These are phyloP conservation scores for Lumbricus terrestris DNA, from an alignment of 2,888 invertebrate genomes.

Conservation along the genomic window DNA sequence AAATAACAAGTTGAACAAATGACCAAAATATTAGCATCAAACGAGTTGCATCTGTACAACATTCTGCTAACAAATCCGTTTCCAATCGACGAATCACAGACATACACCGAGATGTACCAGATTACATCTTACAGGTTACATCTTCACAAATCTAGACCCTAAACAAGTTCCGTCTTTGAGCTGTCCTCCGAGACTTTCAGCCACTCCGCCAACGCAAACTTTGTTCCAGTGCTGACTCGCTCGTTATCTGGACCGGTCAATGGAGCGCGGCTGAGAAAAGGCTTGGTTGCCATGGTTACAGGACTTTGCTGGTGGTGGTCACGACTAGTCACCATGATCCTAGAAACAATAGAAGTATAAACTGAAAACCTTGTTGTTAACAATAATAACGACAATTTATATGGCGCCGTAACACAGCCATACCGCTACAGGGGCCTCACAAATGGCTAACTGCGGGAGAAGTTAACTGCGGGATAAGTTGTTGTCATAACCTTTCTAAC, in stretches of 20 bases:
- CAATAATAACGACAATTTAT: too few relatives aligned
- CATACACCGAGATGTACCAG: too few relatives aligned
- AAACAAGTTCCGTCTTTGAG: background rate
- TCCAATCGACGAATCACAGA: too few relatives aligned
- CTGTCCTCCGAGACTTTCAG: conserved; percentile 33
- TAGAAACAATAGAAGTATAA: conserved; percentile 19
- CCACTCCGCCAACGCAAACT: conserved; percentile 50
- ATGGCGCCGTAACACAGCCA: too few relatives aligned
- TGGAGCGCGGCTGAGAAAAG: conserved; percentile 40
- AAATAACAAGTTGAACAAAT: too few relatives aligned
- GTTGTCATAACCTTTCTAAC: background rate
- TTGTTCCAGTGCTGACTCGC: conserved; percentile 53
- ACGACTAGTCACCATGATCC: conserved; percentile 22
- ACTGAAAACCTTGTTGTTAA: background rate
- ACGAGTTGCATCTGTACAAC: too few relatives aligned
- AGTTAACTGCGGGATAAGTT: too few relatives aligned
- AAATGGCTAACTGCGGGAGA: too few relatives aligned
- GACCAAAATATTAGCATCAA: too few relatives aligned
- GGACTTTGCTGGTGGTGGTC: conserved; percentile 37
- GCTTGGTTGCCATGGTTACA: conserved; percentile 37
- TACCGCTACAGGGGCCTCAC: too few relatives aligned
- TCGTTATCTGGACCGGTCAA: conserved; percentile 42
- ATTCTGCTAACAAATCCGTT: too few relatives aligned
- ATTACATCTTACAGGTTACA: too few relatives aligned
- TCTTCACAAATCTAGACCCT: background rate